Conservation (phyloP, 1,140 invertebrate species). For the Tetragnatha versicolor region DNA sequence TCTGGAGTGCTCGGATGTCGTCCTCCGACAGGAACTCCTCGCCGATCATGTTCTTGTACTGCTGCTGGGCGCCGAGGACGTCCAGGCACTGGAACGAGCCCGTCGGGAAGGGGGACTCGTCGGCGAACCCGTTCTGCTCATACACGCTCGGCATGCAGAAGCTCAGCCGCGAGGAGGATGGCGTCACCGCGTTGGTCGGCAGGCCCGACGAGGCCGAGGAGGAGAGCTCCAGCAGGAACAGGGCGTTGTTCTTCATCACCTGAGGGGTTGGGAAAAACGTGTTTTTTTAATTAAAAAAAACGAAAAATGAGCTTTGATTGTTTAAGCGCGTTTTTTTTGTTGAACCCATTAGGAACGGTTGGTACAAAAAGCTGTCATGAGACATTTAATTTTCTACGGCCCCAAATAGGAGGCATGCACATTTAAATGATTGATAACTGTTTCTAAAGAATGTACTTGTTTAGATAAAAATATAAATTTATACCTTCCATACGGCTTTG, state of each 20-base stretch:
- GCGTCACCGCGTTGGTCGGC: slow-evolving; percentile 46
- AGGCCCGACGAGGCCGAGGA: slow-evolving; percentile 68
- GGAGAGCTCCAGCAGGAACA: slow-evolving; percentile 89
- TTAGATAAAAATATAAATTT: no score
- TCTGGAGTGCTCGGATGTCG: slow-evolving; percentile 57
- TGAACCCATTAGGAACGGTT: no score
- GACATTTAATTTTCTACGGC: no score
- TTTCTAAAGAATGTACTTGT: no score
- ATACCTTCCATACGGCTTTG: no score
- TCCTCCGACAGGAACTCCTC: slow-evolving; percentile 58
- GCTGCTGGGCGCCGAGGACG: slow-evolving; percentile 70
- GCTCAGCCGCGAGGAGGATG: slow-evolving; percentile 1
- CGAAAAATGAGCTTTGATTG: no score
- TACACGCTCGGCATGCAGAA: slow-evolving; percentile 51
- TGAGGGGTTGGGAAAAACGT: no score
- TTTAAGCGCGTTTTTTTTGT: no score
- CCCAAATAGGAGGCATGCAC: no score
- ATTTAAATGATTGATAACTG: no score
- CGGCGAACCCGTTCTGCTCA: slow-evolving; percentile 51
- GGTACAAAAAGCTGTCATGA: no score
- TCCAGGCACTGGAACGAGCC: slow-evolving; percentile 76
- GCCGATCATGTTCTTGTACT: slow-evolving; percentile 59
- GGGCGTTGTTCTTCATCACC: slow-evolving; percentile 91
- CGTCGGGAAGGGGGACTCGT: slow-evolving; percentile 60
- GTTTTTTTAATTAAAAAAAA: no score